These are phyloP conservation scores for Echiichthys vipera DNA, from an alignment of 2,797 vertebrate genomes.

Conservation along the genomic window DNA sequence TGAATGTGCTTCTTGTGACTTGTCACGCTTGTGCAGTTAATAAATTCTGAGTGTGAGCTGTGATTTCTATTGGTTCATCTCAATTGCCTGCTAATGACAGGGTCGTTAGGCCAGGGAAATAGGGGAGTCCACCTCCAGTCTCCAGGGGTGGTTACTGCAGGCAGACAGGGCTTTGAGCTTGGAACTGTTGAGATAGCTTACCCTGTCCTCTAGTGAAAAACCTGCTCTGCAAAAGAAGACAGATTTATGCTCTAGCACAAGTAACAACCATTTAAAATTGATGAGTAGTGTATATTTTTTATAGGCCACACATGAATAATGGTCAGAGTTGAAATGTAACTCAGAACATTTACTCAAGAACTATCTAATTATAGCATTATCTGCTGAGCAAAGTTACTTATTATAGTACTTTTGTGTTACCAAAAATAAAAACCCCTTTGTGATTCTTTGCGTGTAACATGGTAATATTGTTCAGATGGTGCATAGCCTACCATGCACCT, in stretches of 20 bases:
- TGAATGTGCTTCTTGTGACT: slow-evolving; percentile 77
- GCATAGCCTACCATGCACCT: too few relatives aligned
- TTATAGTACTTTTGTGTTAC: too few relatives aligned
- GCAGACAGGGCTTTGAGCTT: slow-evolving; percentile 52
- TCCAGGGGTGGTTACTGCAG: slow-evolving; percentile 65
- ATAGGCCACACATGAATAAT: too few relatives aligned
- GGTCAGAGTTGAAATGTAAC: too few relatives aligned
- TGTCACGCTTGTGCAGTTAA: slow-evolving; percentile 79
- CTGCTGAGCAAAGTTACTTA: too few relatives aligned
- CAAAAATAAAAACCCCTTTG: too few relatives aligned
- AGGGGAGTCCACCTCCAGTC: slow-evolving; percentile 77
- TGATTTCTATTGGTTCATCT: slow-evolving; percentile 85
- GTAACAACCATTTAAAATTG: slow-evolving; percentile 6
- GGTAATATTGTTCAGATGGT: too few relatives aligned
- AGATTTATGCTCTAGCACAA: slow-evolving; percentile 3
- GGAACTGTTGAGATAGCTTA: slow-evolving; percentile 61
- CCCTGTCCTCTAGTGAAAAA: slow-evolving; percentile 18
- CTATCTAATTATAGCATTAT: too few relatives aligned
- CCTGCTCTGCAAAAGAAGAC: slow-evolving; percentile 4
- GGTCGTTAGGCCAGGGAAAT: slow-evolving; percentile 82
- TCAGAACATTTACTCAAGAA: too few relatives aligned
- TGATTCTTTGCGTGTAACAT: too few relatives aligned
- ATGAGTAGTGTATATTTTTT: too few relatives aligned
- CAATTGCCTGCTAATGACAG: slow-evolving; percentile 82
- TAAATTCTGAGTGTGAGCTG: slow-evolving; percentile 82